These are phyloP conservation scores for Sebastiscus albofasciatus DNA, from an alignment of 2,797 vertebrate genomes.

Conservation along the genomic window DNA sequence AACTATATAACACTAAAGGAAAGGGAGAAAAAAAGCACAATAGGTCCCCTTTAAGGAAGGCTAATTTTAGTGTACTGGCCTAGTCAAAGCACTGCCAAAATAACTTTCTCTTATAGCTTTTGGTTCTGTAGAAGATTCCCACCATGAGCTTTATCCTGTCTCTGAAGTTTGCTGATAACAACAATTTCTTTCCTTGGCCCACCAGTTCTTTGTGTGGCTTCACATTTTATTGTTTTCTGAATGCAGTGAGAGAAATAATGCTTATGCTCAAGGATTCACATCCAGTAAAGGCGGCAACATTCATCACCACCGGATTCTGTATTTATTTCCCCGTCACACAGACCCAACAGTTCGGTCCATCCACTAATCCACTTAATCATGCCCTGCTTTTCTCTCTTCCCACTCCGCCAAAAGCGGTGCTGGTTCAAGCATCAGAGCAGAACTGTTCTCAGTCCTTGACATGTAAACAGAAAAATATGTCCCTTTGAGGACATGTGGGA, in stretches of 20 bases:
- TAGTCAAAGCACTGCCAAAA: not conserved
- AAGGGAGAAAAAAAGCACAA: no score
- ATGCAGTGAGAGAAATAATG: conserved; percentile 10
- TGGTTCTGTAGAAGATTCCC: not conserved
- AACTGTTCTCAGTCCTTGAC: not conserved
- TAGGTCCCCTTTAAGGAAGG: no score
- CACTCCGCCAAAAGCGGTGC: not conserved
- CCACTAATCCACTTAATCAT: conserved; percentile 17
- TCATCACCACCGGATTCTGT: conserved; percentile 8
- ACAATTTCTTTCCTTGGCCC: not conserved
- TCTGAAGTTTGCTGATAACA: conserved; percentile 37
- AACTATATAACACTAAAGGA: no score
- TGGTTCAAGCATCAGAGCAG: not conserved
- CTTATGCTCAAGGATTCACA: conserved; percentile 10
- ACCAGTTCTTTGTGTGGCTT: not conserved
- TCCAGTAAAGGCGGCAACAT: not conserved
- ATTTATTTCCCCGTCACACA: conserved; percentile 12
- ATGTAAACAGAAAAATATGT: not conserved
- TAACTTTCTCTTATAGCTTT: not conserved
- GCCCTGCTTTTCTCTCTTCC: conserved; percentile 11
- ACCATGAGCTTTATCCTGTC: conserved; percentile 1
- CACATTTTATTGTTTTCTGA: conserved; percentile 21
- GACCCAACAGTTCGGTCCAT: conserved; percentile 4
- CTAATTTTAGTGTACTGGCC: not conserved
- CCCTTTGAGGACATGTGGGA: not conserved